A percentile compares a stretch with the other conserved stretches of the same genome.
These are phyloP conservation scores for Rana temporaria DNA, from an alignment of 2,113 vertebrate species.

Conservation along the genomic window DNA sequence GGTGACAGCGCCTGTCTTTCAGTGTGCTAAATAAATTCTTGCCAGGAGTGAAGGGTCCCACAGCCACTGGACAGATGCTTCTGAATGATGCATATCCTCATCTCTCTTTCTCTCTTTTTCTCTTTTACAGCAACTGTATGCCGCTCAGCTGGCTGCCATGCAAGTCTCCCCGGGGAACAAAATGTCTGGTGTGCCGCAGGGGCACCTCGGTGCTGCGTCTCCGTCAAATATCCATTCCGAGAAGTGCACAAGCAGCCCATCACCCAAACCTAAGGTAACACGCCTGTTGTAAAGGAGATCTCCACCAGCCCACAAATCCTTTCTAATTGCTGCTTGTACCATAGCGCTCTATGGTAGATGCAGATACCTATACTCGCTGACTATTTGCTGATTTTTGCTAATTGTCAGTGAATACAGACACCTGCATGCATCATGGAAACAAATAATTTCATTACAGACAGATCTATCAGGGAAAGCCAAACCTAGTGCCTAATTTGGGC, in stretches of 20 bases:
- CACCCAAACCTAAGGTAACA: constrained; percentile 93
- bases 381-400: no score
- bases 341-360: no score
- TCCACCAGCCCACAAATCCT: neutral
- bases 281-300: neutral
- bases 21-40: constrained; percentile 63
- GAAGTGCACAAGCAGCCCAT: constrained; percentile 91
- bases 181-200: constrained; percentile 87
- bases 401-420: no score
- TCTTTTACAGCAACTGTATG: constrained; percentile 89
- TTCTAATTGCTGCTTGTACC: no score
- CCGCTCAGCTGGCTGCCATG: constrained; percentile 97
- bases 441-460: no score
- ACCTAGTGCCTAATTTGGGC: no score
- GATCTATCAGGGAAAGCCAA: no score
- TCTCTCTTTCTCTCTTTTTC: constrained; percentile 67
- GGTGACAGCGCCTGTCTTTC: constrained; percentile 62
- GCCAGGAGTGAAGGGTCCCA: constrained; percentile 52
- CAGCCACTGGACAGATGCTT: constrained; percentile 56
- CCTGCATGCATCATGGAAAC: no score
- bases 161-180: constrained; percentile 97
- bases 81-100: constrained; percentile 56
- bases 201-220: constrained; percentile 89
- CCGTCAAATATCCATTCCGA: constrained; percentile 92
- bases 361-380: no score